Evolutionary conservation across 2,888 invertebrate species (phyloP), one percentile per base, ranked within the genome.

Genomic region (Dromius quadrimaculatus): DNA sequence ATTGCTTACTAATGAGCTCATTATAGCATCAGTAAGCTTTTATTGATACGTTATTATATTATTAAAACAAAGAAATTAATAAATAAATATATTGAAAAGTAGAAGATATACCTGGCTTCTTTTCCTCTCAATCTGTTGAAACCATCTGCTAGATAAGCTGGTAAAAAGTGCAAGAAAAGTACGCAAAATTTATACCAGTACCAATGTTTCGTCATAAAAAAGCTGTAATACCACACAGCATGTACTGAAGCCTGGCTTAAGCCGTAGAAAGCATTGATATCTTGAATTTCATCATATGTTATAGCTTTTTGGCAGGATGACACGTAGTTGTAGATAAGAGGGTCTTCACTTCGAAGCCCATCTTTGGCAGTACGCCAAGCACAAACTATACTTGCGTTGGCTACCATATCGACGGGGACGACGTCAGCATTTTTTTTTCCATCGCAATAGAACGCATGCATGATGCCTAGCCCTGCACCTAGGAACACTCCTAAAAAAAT

Each of bases 301-400:
- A 94, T 83, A 0, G 93, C 91, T 76, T 94, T 94, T 74, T 92
- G 88, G 1, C 87, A 86, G 0, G 93, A 92, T 0, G 94, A 91
- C 0, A 93, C 92, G 81, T 89, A 93, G 82, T 95, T 94, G 83
- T 93, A 94, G 73, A 95, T 89, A 0, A 90, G 88, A 23, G 86
- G 82, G 6, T 83, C 81, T 19, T 76, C 77, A 1, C n/a, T n/a
- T 2, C 11, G 9, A 8, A 61, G 1, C 1, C 61, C 61, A 6
- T 70, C 50, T 6, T 23, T 0, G 17, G 61, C 23, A 2, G 70
- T 70, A 34, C 34, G 34, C 62, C 90, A 91, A 0, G 90, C 91
- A 0, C 89, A 83, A 0, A 89, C 88, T 9, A 94, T 88, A 77
- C 90, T 84, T 59, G 89, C 87, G 77, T 92, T 92, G 17, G 92